Evolutionary conservation across 2,888 invertebrate genomes (phyloP), one percentile per base, ranked within the genome.

Genomic region (Psylliodes chrysocephalus): DNA sequence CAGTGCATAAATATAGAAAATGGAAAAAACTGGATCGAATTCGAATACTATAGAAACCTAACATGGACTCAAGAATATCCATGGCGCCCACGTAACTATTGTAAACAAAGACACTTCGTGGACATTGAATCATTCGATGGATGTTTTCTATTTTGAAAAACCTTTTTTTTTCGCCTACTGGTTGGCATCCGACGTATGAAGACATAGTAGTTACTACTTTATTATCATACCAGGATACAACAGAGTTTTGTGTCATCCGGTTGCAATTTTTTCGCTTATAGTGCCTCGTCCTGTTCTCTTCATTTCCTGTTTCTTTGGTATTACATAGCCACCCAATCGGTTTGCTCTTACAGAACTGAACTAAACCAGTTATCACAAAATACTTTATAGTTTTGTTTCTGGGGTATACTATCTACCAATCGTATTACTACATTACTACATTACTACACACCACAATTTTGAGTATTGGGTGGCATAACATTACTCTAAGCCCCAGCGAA

Each of bases 321-420:
- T 59, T 25, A 49, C 30, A 4, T 28, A 51, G 40, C 44, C 33
- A 25, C 14, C 46, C 46, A 62, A 42, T n/a, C 57, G 42, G 55
- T 67, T 70, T 17, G 66, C 28, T 35, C 67, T 28, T 8, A 69
- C 67, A 46, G 46, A 8, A 66, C 17, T 33, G 70, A 71, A 1
- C 64, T 77, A 66, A 71, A 79, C 75, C 73, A 77, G 55, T 77
- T 77, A 60, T 78, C 77, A 66, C 78, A 75, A 69, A 69, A 77
- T 2, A 78, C 42, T 47, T 66, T 66, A 22, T 57, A 12, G 25
- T 57, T 57, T 28, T 33, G 33, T 22, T 63, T 44, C 25, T 28
- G 35, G 30, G 57, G 57, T 15, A 53, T 38, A 33, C 35, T 46
- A 17, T 42, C 14, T 22, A 46, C 35, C 14, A 57, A 18, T 38